A percentile compares a stretch with the other conserved stretches of the same genome.
phyloP scores from a whole-genome alignment of 2,113 vertebrate genomes.

The Carollia perspicillata region DNA sequence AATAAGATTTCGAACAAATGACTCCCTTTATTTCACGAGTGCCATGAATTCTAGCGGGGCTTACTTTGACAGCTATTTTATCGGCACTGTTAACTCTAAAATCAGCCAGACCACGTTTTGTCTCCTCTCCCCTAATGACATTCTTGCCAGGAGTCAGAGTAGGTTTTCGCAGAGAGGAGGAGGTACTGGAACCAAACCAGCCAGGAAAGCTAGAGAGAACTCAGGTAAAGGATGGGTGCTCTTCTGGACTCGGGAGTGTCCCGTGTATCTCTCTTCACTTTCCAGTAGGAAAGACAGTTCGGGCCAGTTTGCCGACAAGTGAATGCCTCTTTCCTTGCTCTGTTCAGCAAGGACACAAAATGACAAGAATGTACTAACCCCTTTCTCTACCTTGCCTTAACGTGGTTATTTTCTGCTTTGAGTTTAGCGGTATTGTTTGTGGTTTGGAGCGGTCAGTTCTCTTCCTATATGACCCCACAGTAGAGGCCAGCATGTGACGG shows the following conservation, averaged over 20 bases:
- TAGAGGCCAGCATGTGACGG: background rate
- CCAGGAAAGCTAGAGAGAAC: background rate
- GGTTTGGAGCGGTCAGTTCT: background rate
- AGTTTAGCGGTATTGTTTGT: background rate
- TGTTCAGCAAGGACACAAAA: background rate
- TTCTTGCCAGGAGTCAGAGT: conserved; percentile 50
- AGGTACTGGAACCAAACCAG: background rate
- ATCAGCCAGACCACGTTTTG: background rate
- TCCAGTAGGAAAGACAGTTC: background rate
- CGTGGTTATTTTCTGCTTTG: background rate
- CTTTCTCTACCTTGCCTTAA: background rate
- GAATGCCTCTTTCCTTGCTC: background rate
- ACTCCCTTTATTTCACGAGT: conserved; percentile 52
- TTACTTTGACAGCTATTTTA: conserved; percentile 64
- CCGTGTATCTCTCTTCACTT: no score
- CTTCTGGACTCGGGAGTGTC: fast-evolving
- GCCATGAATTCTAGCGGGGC: conserved; percentile 40
- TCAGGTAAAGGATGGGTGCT: background rate
- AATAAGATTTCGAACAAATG: conserved; percentile 58
- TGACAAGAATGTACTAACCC: background rate
- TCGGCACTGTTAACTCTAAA: conserved; percentile 33
- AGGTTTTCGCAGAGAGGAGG: background rate
- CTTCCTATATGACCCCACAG: background rate
- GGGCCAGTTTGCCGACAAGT: background rate
- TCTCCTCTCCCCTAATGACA: conserved; percentile 33